These are phyloP conservation scores for Thera britannica DNA, from an alignment of 2,888 invertebrate genomes.

Conservation along the genomic window DNA sequence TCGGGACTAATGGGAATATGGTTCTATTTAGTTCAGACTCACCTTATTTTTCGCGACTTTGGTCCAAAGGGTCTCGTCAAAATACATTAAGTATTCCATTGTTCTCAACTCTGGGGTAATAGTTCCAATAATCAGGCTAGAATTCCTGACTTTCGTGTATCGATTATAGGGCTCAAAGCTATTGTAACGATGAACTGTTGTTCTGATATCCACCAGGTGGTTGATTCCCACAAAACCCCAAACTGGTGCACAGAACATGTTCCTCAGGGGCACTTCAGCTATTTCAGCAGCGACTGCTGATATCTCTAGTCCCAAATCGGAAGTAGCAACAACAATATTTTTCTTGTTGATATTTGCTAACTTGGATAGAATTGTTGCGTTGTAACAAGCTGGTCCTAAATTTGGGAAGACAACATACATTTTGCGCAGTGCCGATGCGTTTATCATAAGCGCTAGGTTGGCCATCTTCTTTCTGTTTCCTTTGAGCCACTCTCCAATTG, in stretches of 20 bases:
- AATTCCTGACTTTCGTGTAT: slow-evolving; percentile 75
- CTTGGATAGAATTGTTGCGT: slow-evolving; percentile 79
- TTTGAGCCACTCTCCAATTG: slow-evolving; percentile 71
- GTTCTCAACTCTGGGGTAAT: slow-evolving; percentile 81
- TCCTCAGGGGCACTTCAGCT: slow-evolving; percentile 71
- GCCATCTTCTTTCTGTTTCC: slow-evolving; percentile 66
- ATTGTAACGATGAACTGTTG: slow-evolving; percentile 81
- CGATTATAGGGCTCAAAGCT: slow-evolving; percentile 79
- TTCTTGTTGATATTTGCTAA: slow-evolving; percentile 64
- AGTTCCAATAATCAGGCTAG: slow-evolving; percentile 79
- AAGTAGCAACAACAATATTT: slow-evolving; percentile 84
- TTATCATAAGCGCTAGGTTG: slow-evolving; percentile 76
- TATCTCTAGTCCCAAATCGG: slow-evolving; percentile 82
- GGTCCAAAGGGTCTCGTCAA: slow-evolving; percentile 68
- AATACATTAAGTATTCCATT: slow-evolving; percentile 78
- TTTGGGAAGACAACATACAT: slow-evolving; percentile 83
- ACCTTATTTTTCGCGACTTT: slow-evolving; percentile 69
- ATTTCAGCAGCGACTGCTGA: slow-evolving; percentile 69
- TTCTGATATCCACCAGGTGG: slow-evolving; percentile 81
- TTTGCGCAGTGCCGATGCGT: slow-evolving; percentile 72
- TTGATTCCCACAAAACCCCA: slow-evolving; percentile 87
- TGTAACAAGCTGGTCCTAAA: slow-evolving; percentile 84
- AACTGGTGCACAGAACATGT: slow-evolving; percentile 85
- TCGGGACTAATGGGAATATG: background rate
- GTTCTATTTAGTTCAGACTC: slow-evolving; percentile 22